Conservation (phyloP, 1,140 invertebrate species). For the Monomorium pharaonis region DNA sequence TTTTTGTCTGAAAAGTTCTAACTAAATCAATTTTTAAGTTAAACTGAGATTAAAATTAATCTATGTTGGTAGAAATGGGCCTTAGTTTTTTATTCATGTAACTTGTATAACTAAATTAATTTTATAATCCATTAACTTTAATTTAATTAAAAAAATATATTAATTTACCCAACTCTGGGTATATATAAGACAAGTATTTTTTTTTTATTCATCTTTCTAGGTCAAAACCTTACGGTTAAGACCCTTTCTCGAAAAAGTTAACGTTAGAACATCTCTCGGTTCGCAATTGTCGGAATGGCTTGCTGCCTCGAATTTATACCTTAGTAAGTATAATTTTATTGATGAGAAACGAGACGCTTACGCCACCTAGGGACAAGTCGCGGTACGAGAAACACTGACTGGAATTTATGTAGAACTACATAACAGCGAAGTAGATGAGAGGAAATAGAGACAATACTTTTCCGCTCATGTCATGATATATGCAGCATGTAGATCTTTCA, state of each 20-base stretch:
- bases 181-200: too few relatives aligned
- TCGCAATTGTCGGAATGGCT: not conserved
- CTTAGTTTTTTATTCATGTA: too few relatives aligned
- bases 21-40: too few relatives aligned
- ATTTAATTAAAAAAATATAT: too few relatives aligned
- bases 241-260: constrained; percentile 81
- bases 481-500: not conserved
- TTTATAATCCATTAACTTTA: too few relatives aligned
- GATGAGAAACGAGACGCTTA: not conserved
- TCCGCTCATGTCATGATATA: not conserved
- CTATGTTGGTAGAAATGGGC: too few relatives aligned
- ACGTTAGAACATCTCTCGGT: constrained; percentile 76
- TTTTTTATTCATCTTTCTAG: constrained; percentile 33
- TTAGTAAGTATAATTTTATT: not conserved
- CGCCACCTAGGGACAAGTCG: constrained; percentile 59
- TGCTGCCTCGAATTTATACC: not conserved
- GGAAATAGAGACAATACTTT: not conserved
- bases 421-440: not conserved
- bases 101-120: too few relatives aligned
- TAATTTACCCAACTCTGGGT: too few relatives aligned
- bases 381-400: not conserved
- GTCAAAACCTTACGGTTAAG: constrained; percentile 69
- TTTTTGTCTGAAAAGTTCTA: too few relatives aligned
- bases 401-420: not conserved
- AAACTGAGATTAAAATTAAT: too few relatives aligned